Evolutionary conservation across 2,888 invertebrate genomes (phyloP), one percentile per base, ranked within the genome.

Genomic region (Thyatira batis): DNA sequence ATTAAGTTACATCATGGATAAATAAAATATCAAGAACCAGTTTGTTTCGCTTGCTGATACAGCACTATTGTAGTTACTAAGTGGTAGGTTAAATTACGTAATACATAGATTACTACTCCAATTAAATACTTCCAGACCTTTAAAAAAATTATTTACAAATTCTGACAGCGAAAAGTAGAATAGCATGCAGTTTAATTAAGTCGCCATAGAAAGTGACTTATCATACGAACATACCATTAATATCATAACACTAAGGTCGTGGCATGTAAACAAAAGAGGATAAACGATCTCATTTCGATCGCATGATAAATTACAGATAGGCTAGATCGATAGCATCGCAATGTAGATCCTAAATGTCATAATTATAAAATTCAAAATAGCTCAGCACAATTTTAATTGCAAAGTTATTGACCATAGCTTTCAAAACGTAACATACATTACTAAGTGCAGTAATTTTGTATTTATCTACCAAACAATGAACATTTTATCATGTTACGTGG

Each of bases 401-500:
- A 28, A 48, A 27, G 20, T 27, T 27, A 48, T 27, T 25, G 23
- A 13, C 48, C 48, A 27, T 27, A 20, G 3, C 48, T 48, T 48
- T 25, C 27, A 27, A 48, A 27, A 48, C 17, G 27, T 48, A 23
- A 27, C 25, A 48, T 27, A 48, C 59, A 57, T 55, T 53, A 17
- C 54, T 56, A 45, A 52, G 46, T 54, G n/a, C 50, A 55, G 45
- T 49, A 54, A 54, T 33, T 58, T 54, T 54, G 63, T 68, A 65
- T 71, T 75, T 75, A 79, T 79, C 79, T 62, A 51, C 20, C 53
- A 53, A 73, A 79, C 79, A 79, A 79, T 70, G 72, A 73, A 52
- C 69, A 75, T 76, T 78, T 79, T 78, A 76, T 79, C 78, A 45
- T 25, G 55, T 60, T 61, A 66, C 62, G 64, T 66, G 58, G 58